Conservation (phyloP, 2,888 invertebrate genomes). For the Parapristionchus giblindavisi region DNA sequence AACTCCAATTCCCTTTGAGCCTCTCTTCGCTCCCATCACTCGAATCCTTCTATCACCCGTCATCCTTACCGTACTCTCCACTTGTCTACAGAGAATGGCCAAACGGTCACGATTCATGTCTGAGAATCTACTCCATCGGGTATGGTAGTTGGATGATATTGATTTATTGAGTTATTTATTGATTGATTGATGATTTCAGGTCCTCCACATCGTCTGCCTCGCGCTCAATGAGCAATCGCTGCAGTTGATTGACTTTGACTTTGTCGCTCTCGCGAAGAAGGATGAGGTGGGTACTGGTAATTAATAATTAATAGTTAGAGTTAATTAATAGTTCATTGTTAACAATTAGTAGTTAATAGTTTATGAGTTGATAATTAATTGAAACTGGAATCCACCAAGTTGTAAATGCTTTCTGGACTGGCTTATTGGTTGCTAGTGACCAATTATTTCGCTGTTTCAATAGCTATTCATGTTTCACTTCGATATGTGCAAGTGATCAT, state of each 20-base stretch:
- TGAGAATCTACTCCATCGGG: constrained; percentile 63
- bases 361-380: neutral
- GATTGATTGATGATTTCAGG: constrained; percentile 27
- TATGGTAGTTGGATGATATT: constrained; percentile 1
- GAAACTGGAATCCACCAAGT: too few relatives aligned
- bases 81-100: constrained; percentile 57
- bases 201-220: constrained; percentile 61
- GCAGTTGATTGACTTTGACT: constrained; percentile 49
- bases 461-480: too few relatives aligned
- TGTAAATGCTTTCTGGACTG: too few relatives aligned
- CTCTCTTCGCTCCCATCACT: constrained; percentile 53
- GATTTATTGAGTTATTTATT: neutral
- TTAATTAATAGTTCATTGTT: too few relatives aligned
- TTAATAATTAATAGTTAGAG: too few relatives aligned
- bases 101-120: constrained; percentile 60
- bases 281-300: constrained; percentile 37
- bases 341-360: too few relatives aligned
- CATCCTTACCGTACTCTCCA: constrained; percentile 51
- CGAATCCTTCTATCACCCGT: constrained; percentile 47
- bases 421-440: too few relatives aligned
- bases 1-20: constrained; percentile 53
- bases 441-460: too few relatives aligned
- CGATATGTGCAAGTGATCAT: too few relatives aligned
- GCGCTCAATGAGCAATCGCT: constrained; percentile 61
- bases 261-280: constrained; percentile 51